Conservation (phyloP, 2,797 vertebrate species). For the Lepidocolaptes lacrymiger region DNA sequence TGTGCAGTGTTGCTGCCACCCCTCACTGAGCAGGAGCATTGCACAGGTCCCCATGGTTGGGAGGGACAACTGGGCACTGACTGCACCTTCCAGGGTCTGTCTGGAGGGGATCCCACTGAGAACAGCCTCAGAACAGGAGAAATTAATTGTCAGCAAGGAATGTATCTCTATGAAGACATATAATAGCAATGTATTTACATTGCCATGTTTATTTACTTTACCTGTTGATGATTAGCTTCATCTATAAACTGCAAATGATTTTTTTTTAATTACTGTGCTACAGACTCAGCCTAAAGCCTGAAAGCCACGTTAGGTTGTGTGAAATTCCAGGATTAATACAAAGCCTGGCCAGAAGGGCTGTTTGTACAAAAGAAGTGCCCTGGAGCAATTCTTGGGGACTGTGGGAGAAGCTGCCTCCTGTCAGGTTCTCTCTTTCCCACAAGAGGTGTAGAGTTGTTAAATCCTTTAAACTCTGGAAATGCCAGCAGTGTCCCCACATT, state of each 20-base stretch:
- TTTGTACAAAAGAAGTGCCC: not conserved
- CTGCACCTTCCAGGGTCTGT: not conserved
- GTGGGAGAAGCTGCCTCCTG: not conserved
- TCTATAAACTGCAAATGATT: not conserved
- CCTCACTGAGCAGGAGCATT: not conserved
- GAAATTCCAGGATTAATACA: not conserved
- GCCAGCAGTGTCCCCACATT: not conserved
- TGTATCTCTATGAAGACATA: not conserved
- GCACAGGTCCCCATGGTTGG: not conserved
- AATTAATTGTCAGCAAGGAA: not conserved
- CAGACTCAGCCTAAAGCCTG: not conserved
- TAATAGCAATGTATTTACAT: not conserved
- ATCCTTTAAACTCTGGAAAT: not conserved
- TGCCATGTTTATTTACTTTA: not conserved
- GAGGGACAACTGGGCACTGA: not conserved
- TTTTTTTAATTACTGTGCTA: not conserved
- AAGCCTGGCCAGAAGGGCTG: not conserved
- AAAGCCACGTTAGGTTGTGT: not conserved
- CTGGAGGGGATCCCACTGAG: not conserved
- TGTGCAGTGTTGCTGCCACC: constrained; percentile 3
- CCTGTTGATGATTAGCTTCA: not conserved
- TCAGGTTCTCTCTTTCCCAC: not conserved
- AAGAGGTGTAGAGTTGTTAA: not conserved
- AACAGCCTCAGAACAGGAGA: not conserved
- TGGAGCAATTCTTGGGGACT: rapidly evolving